Percentiles rank a stretch among this genome's conserved stretches.
Evolutionary conservation across 2,113 vertebrate species (phyloP).

Genomic region (Seriola rivoliana): DNA sequence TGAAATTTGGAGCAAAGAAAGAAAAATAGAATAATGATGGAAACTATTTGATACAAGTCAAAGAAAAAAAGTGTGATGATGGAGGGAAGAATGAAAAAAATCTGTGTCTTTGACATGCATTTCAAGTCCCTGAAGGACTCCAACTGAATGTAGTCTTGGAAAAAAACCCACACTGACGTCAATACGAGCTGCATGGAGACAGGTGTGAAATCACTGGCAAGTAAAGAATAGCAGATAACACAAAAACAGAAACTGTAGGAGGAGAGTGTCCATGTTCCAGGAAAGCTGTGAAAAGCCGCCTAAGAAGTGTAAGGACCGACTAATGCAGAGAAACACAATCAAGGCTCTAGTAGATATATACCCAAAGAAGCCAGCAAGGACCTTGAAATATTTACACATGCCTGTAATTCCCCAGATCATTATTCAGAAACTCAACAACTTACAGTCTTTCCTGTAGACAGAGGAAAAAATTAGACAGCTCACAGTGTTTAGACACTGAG

Average conservation of each 20-base stretch:
- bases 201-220: conserved; percentile 30
- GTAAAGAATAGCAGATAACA: conserved; percentile 32
- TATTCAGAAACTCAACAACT: conserved; percentile 9
- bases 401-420: neutral
- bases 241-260: conserved; percentile 30
- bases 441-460: neutral
- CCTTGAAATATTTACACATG: conserved; percentile 4
- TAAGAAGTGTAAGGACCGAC: neutral
- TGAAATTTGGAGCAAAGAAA: no score
- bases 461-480: neutral
- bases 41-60: no score
- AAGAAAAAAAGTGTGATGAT: no score
- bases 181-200: neutral
- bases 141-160: neutral
- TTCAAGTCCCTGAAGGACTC: neutral
- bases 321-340: neutral
- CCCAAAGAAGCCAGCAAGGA: neutral
- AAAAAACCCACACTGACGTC: neutral
- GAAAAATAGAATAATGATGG: no score
- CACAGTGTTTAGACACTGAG: neutral
- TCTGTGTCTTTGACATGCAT: no score
- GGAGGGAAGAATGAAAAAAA: no score
- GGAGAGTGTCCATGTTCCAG: neutral
- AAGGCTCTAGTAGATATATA: neutral
- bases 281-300: conserved; percentile 2